Conservation (phyloP, 2,888 invertebrate species). For the Temnothorax ravouxi region DNA sequence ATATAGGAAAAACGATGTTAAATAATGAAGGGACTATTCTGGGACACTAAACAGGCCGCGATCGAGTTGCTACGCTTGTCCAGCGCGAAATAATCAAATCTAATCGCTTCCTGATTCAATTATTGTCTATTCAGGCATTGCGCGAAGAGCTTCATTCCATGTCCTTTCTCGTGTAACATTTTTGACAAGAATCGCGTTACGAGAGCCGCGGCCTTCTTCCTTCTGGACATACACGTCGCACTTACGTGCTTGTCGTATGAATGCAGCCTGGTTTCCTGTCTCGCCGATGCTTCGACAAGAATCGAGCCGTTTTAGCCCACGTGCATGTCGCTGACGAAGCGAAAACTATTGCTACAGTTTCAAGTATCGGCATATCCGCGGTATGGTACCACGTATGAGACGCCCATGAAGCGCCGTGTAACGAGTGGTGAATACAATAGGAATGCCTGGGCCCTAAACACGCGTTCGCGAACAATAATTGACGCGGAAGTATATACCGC, state of each 20-base stretch:
- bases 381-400: constrained; percentile 22
- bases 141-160: constrained; percentile 37
- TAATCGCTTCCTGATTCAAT: constrained; percentile 71
- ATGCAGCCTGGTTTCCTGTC: constrained; percentile 45
- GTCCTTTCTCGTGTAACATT: constrained; percentile 46
- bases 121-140: constrained; percentile 67
- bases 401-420: constrained; percentile 22
- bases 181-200: constrained; percentile 64
- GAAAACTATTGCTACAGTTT: constrained; percentile 55
- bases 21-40: constrained; percentile 48
- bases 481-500: constrained; percentile 48
- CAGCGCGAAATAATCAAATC: constrained; percentile 58
- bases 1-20: constrained; percentile 32
- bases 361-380: constrained; percentile 45
- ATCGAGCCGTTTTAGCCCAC: constrained; percentile 49
- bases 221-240: constrained; percentile 30
- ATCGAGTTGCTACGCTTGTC: constrained; percentile 65
- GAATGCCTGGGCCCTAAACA: constrained; percentile 23
- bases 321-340: constrained; percentile 45
- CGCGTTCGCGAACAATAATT: constrained; percentile 38
- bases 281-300: constrained; percentile 48
- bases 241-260: constrained; percentile 45
- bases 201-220: constrained; percentile 55
- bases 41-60: constrained; percentile 46
- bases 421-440: constrained; percentile 42